Base-by-base conservation (phyloP, 1,140 invertebrate genomes). In the Macrostomum lignano region DNA sequence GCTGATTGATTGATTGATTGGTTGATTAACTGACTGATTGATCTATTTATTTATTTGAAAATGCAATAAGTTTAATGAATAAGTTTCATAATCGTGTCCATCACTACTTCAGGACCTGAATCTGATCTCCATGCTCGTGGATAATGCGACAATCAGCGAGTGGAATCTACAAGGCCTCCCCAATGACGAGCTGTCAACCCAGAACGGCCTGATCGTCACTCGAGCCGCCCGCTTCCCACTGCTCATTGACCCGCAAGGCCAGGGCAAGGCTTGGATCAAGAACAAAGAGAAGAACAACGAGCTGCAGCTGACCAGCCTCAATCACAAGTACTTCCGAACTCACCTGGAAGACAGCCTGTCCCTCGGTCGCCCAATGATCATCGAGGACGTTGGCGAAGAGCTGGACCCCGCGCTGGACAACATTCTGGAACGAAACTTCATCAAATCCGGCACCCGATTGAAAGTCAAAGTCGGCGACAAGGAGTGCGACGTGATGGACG, bases 241-340 rank as follows among this genome's bases (percentile, higher is more conserved):
- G 7, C 53, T 93, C n/a, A 72, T 93, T 7, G 84, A 93, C 64
- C 84, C 84, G 3, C 84, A 93, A 58, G 79, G 70, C 45, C 84
- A 93, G 61, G 84, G 82, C 5, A 91, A 88, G 60, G 72, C 78
- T 54, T 93, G 84, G 84, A 82, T 93, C 26, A 86, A 84, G 53
- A 82, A 78, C 42, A 79, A 79, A 52, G 82, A 93, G 59, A 62
- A 65, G 11, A 58, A 67, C 7, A 86, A 86, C 52, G 78, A 86
- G 46, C 50, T 93, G n/a, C 75, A 81, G 6, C 73, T 86, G 6
- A 88, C 82, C 1, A 78, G 77, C 0, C 53, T 91, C 25, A 84
- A 91, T 61, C 81, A 91, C 49, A 93, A 93, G 53, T 91, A 91
- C 53, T 93, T 91, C 45, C 64, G 82, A 41, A 75, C 73, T 9